phyloP scores from a whole-genome alignment of 2,888 invertebrate genomes.

The Phlogophora meticulosa region DNA sequence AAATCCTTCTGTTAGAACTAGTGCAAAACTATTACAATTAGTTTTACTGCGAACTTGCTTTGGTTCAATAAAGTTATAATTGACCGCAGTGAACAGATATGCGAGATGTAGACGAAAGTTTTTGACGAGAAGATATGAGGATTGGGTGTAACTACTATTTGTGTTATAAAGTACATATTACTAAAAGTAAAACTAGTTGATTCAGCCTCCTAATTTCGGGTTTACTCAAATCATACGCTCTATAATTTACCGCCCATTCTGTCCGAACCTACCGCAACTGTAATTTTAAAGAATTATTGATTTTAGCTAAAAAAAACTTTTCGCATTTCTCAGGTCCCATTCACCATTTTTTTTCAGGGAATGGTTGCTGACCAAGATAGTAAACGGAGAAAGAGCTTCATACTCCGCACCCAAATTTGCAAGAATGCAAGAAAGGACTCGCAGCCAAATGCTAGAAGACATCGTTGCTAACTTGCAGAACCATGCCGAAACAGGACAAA shows the following conservation, averaged over 20 bases:
- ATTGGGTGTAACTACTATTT: constrained; percentile 30
- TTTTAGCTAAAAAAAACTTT: constrained; percentile 30
- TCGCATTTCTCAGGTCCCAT: constrained; percentile 29
- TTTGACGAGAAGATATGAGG: constrained; percentile 25
- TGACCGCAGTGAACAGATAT: constrained; percentile 39
- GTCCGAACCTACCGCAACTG: not conserved
- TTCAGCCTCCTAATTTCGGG: not conserved
- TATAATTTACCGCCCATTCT: too few relatives aligned
- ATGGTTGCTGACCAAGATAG: constrained; percentile 98
- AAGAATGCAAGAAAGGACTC: constrained; percentile 97
- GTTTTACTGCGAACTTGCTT: constrained; percentile 26
- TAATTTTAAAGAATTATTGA: not conserved
- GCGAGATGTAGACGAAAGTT: constrained; percentile 36
- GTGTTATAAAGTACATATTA: constrained; percentile 24
- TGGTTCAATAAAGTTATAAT: constrained; percentile 50
- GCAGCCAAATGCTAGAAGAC: constrained; percentile 98
- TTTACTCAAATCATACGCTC: not conserved
- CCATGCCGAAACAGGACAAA: constrained; percentile 98
- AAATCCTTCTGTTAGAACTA: constrained; percentile 20
- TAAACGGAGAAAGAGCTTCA: constrained; percentile 97
- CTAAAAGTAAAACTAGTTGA: constrained; percentile 5
- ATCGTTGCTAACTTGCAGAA: constrained; percentile 98
- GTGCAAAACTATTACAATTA: constrained; percentile 47
- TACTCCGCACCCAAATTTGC: constrained; percentile 99
- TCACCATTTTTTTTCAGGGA: constrained; percentile 88